Base-by-base conservation (phyloP, 2,113 vertebrate species). In the Scytalopus superciliaris region DNA sequence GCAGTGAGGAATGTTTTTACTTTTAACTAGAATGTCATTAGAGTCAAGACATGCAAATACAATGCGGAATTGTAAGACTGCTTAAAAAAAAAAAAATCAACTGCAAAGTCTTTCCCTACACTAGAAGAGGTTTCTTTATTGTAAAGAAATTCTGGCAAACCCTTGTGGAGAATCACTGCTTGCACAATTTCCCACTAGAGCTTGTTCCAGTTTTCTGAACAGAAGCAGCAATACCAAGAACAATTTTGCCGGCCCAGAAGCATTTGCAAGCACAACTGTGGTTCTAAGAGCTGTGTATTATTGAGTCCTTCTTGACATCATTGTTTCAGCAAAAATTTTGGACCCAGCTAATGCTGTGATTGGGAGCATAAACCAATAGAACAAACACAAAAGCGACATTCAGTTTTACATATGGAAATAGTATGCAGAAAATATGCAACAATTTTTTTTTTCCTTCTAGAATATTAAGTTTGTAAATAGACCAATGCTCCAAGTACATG, bases 1-100 rank as follows among this genome's bases (percentile, higher is more conserved):
- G 49, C 91, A 85, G 77, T 9, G 24, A 60, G 64, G 82, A 94
- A 87, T 89, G 74, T 80, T 96, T 96, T 96, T 82, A 44, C 93
- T 96, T 96, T 94, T 90, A 96, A 96, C 83, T 92, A 57, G 89
- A 93, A 95, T 95, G 93, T 94, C 85, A 63, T 77, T 95, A 63
- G 45, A 91, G 75, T 92, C 78, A 84, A 92, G 89, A 69, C 47
- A 66, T 81, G 72, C 39, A 83, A 96, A 80, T 74, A 96, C 50
- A 95, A 92, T 18, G 14, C 2, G 4, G 57, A 79, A 95, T 82
- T 94, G 53, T 95, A 76, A 93, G 67, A 49, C 37, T 15, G 64
- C 72, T 79, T 77, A 91, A 82, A 59, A 49, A 70, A 31, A 85
- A 68, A 59, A 31, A 19, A 77, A 66, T 55, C 76, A 45, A 81